Conservation (phyloP, 1,140 invertebrate genomes). For the Cephus cinctus region DNA sequence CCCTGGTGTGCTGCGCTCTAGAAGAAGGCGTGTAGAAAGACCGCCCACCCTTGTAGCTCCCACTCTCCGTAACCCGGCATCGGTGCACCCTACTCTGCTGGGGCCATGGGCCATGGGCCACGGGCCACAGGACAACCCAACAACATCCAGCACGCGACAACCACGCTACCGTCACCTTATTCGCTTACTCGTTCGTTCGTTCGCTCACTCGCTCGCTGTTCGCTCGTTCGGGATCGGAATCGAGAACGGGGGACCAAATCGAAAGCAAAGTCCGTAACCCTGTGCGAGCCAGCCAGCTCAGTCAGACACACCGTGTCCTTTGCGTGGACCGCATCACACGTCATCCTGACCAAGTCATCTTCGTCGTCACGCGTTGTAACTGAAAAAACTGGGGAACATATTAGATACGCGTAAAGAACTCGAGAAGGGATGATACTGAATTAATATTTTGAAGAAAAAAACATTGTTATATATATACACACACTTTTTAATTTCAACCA, state of each 20-base stretch:
- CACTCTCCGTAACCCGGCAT: not conserved
- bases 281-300: slow-evolving; percentile 18
- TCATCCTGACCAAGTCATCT: slow-evolving; percentile 1
- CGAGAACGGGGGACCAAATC: slow-evolving; percentile 24
- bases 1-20: not conserved
- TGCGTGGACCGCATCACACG: slow-evolving; percentile 38
- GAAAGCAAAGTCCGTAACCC: slow-evolving; percentile 36
- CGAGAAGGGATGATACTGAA: no score
- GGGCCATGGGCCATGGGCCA: slow-evolving; percentile 16
- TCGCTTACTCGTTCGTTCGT: not conserved
- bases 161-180: slow-evolving; percentile 29
- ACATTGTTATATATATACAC: no score
- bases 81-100: not conserved
- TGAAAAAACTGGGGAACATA: no score
- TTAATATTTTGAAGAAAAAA: no score
- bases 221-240: not conserved
- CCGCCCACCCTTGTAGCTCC: slow-evolving; percentile 8
- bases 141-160: slow-evolving; percentile 32
- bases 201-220: not conserved
- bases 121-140: slow-evolving; percentile 18
- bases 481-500: no score
- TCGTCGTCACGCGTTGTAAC: not conserved
- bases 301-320: slow-evolving; percentile 42
- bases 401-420: no score
- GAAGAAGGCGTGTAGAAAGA: slow-evolving; percentile 1